Evolutionary conservation across 1,140 invertebrate species (phyloP), one percentile per base, ranked within the genome.

Genomic region (Trinorchestia longiramus): DNA sequence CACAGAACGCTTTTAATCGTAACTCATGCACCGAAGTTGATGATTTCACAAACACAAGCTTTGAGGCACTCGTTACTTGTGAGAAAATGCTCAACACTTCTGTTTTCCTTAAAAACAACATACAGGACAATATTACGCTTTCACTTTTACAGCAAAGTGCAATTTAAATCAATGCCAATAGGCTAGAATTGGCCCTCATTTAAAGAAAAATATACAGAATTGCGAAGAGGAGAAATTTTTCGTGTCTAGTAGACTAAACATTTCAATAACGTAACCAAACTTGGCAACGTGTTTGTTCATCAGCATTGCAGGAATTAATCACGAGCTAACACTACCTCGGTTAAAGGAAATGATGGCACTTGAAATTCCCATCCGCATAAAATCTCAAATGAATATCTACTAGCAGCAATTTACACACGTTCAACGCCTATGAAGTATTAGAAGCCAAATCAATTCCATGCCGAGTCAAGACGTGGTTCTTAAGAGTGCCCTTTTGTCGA

Each of bases 401-500:
- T 23, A 77, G 62, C 36, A 23, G 36, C 3, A 77, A 36, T 36
- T 77, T 23, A 36, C 8, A 77, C 62, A 77, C 62, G 62, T 42
- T 42, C 11, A 42, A 42, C 41, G 43, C 43, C 88, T 42, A 43
- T 28, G 88, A 90, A 42, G 88, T 15, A 42, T 90, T 90, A 90
- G n/a, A 4, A 41, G 41, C n/a, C 41, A 90, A 11, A 17, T 90
- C 88, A 90, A 42, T 42, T 43, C 92, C 92, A 40, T 94, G 92
- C 41, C 92, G 92, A 4, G 62, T 96, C 23, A 91, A n/a, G 0
- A 96, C 45, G 43, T 96, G 95, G 45, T 96, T 96, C 28, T 91
- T 96, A 15, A 96, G 45, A 88, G 87, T 96, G 88, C 90, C 87
- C n/a, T 96, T 96, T 87, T 92, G 92, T 28, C 77, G 95, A 28